Base-by-base conservation (phyloP, 53 echinoderm and acorn worm genomes). In the Zoroaster sp. region DNA sequence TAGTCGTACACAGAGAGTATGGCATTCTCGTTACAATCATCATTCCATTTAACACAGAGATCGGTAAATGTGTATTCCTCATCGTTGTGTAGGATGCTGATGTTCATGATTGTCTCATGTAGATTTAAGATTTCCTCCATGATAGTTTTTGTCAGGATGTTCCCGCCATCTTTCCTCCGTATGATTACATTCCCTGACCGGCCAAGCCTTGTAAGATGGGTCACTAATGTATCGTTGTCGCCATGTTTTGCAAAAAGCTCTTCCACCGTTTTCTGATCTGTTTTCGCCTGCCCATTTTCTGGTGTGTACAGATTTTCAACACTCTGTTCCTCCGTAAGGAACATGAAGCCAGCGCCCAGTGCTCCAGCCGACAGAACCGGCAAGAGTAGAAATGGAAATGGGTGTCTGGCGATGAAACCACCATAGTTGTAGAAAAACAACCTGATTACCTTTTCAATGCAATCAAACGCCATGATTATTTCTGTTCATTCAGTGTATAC, bases 341-440 rank as follows among this genome's bases (percentile, higher is more conserved):
- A 74, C 67, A 73, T 15, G 44, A 92, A 40, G 8, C 92, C 92
- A 42, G 74, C 47, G 2, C 71, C 88, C 2, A 92, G 75, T 12
- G 33, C 92, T 32, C 35, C 69, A 18, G 95, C 88, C 34, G 92
- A n/a, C 0, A 86, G 15, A 1, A 95, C 40, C 14, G 97, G 92
- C 9, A 92, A 20, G 0, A 95, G 40, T 4, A 97, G 75, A 45
- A 97, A 87, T 3, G 77, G 41, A 3, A 89, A 89, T 7, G 95
- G 97, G 46, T 94, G 93, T 34, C 88, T 81, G 18, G 87, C 94
- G 34, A 96, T 78, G 44, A 94, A 92, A 53, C 90, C 87, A 25
- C 96, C 96, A 71, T 96, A 94, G 23, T 67, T 40, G 18, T 52
- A 71, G 87, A 92, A 95, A 39, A 88, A 86, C 4, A 40, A 71